Conservation (phyloP, 2,888 invertebrate species). For the Argyresthia goedartella region DNA sequence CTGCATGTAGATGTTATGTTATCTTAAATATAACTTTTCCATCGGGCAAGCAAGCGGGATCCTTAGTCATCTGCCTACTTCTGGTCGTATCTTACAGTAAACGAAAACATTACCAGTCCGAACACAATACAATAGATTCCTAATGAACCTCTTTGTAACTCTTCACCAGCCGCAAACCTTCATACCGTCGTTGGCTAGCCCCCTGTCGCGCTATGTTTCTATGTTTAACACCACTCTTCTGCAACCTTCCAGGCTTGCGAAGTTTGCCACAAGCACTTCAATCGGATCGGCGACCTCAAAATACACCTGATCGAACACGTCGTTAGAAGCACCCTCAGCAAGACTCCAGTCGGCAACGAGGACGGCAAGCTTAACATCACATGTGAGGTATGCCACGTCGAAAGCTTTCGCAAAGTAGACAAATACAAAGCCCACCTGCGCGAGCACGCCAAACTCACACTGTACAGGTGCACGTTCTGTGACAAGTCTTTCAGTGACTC, state of each 20-base stretch:
- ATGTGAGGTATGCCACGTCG: constrained; percentile 46
- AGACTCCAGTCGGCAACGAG: constrained; percentile 39
- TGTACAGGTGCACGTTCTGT: constrained; percentile 59
- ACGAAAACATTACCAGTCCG: no score
- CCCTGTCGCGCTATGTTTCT: neutral
- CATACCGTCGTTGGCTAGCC: no score
- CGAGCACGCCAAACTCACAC: constrained; percentile 56
- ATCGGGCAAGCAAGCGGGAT: no score
- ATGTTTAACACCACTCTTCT: neutral
- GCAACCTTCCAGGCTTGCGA: constrained; percentile 38
- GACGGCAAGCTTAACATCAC: constrained; percentile 41
- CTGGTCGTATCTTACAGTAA: no score
- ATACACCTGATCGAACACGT: constrained; percentile 63
- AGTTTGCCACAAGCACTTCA: constrained; percentile 50
- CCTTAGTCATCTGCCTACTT: no score
- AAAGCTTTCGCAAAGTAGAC: constrained; percentile 45
- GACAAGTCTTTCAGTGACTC: constrained; percentile 63
- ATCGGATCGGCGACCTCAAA: constrained; percentile 54
- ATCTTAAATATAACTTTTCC: no score
- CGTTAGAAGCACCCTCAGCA: constrained; percentile 44
- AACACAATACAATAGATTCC: no score
- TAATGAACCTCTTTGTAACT: no score
- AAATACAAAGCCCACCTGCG: constrained; percentile 58
- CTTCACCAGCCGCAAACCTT: no score
- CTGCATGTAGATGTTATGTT: no score